Percentiles rank a stretch among this genome's conserved stretches.
Conservation (phyloP, 2,797 vertebrate genomes). For the Cossypha caffra region DNA sequence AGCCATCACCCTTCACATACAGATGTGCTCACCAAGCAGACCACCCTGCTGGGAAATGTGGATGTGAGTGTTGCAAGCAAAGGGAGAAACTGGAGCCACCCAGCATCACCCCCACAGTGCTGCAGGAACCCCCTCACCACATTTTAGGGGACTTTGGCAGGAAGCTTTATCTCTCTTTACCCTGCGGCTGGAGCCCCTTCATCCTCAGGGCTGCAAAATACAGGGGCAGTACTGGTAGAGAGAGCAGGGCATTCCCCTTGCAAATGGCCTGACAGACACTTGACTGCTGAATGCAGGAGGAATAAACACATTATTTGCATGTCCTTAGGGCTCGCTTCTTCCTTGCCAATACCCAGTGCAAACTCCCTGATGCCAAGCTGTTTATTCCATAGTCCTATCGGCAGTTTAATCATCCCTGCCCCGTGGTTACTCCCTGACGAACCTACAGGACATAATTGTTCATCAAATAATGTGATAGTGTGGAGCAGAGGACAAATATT, state of each 20-base stretch:
- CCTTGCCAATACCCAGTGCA: neutral
- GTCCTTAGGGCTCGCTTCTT: neutral
- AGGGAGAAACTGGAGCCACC: neutral
- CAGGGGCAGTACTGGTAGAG: neutral
- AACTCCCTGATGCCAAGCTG: neutral
- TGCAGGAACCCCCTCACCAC: rapidly evolving
- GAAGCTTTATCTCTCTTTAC: neutral
- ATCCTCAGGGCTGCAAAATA: neutral
- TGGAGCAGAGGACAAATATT: neutral
- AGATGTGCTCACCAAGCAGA: neutral
- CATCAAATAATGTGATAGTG: neutral
- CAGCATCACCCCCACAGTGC: rapidly evolving
- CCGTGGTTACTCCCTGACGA: neutral
- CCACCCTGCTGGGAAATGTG: neutral
- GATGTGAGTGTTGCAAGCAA: neutral
- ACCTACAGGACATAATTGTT: neutral
- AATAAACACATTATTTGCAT: neutral
- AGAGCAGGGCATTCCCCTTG: neutral
- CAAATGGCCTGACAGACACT: neutral
- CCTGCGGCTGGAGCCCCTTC: rapidly evolving
- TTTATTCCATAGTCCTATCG: neutral
- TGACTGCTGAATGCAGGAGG: neutral
- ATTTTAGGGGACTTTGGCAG: neutral
- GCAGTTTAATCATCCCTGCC: neutral
- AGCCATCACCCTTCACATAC: rapidly evolving